Base-by-base conservation (phyloP, 2,113 vertebrate species). In the Coturnix japonica region DNA sequence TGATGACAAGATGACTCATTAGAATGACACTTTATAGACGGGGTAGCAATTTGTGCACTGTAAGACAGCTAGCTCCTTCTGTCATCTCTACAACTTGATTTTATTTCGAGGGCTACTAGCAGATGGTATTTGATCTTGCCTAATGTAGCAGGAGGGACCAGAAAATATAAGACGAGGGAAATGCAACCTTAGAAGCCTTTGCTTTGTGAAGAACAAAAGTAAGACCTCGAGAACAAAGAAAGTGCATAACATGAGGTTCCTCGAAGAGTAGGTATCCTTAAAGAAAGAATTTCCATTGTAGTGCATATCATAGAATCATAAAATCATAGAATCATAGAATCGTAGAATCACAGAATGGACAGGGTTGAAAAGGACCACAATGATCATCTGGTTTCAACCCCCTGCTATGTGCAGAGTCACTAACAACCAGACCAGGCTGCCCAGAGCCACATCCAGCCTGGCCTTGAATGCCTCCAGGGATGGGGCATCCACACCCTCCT, bases 1-100 rank as follows among this genome's bases (percentile, higher is more conserved):
- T 47, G 47, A 77, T 85, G 70, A 85, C 53, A 76, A 82, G 74
- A 83, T 74, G 76, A 86, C n/a, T 93, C 73, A 91, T 63, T 46
- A 57, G 20, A 19, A 28, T 83, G 71, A 90, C 91, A 79, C 37
- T 72, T 79, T 28, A 91, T 31, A 95, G 67, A 89, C 30, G 91
- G 57, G 69, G 61, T 4, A 31, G 23, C 16, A 26, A 54, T 94
- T 75, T 26, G 23, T 65, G 61, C 33, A 19, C n/a, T 26, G 41
- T 41, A 79, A 87, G 33, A 30, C 35, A 69, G 33, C 11, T 83
- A 44, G 21, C 23, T 84, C 7, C 73, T 66, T n/a, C 10, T 71
- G 8, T 31, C 39, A 41, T 12, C 11, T 78, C 13, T 75, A 31
- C 37, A 19, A 12, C 30, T 84, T 47, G 31, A 41, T 33, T 76